Evolutionary conservation across 2,888 invertebrate species (phyloP).

Genomic region (Eupithecia vulgata): DNA sequence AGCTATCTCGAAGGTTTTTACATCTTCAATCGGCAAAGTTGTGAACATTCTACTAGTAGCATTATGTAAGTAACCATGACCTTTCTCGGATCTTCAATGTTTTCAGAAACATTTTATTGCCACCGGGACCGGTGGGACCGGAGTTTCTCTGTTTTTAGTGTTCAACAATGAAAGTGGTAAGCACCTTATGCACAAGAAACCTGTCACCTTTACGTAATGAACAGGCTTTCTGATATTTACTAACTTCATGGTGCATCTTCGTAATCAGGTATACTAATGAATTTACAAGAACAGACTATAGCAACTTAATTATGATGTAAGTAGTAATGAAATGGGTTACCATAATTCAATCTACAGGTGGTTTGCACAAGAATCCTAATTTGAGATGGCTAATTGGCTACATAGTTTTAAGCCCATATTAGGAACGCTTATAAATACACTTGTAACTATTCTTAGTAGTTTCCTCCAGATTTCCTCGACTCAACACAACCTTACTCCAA

Average conservation of each 20-base stretch:
- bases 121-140: conserved; percentile 20
- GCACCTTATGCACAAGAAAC: conserved; percentile 13
- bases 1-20: background rate
- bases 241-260: background rate
- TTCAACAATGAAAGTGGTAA: conserved; percentile 31
- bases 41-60: background rate
- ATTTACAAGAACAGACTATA: background rate
- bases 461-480: too few species aligned
- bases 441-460: too few species aligned
- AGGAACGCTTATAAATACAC: too few species aligned
- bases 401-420: too few species aligned
- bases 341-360: background rate
- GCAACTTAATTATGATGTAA: background rate
- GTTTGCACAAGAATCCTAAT: background rate
- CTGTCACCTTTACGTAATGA: conserved; percentile 29
- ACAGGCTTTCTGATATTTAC: conserved; percentile 11
- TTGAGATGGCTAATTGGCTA: too few species aligned
- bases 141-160: conserved; percentile 32
- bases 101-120: conserved; percentile 37
- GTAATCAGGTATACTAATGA: background rate
- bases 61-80: conserved; percentile 51
- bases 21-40: background rate
- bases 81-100: conserved; percentile 47
- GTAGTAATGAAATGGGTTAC: background rate
- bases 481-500: too few species aligned